Conservation (phyloP, 2,797 vertebrate genomes). For the Schizothorax lantsangensis region DNA sequence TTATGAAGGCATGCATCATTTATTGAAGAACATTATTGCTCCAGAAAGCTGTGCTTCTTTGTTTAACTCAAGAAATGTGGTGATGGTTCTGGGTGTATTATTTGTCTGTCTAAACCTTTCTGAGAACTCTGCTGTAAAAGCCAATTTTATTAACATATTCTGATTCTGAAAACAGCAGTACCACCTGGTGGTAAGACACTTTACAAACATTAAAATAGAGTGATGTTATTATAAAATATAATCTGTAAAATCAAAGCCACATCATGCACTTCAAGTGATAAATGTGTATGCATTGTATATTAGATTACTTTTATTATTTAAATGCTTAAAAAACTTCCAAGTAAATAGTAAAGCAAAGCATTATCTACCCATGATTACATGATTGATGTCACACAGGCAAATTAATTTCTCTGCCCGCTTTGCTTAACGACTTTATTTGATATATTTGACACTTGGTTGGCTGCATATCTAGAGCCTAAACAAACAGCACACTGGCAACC, state of each 20-base stretch:
- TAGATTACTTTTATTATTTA: not conserved
- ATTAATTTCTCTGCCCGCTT: not conserved
- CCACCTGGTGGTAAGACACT: not conserved
- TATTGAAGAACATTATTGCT: not conserved
- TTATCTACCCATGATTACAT: not conserved
- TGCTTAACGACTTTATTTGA: not conserved
- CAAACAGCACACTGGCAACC: not conserved
- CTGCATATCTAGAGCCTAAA: not conserved
- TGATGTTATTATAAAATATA: not conserved
- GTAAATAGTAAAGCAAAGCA: not conserved
- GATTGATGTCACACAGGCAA: not conserved
- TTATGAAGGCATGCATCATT: not conserved
- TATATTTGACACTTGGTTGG: not conserved
- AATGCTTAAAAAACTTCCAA: not conserved
- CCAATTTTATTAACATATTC: not conserved
- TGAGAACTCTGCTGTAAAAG: conserved; percentile 27
- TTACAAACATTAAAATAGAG: not conserved
- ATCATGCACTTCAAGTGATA: not conserved
- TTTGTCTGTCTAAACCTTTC: not conserved
- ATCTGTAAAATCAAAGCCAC: not conserved
- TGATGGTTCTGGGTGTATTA: not conserved
- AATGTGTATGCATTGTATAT: not conserved
- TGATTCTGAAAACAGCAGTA: conserved; percentile 5
- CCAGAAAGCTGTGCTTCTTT: not conserved
- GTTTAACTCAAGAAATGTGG: not conserved